Percentiles rank a stretch among this genome's conserved stretches.
Evolutionary conservation across 2,113 vertebrate genomes (phyloP).

Genomic region (Carlito syrichta): DNA sequence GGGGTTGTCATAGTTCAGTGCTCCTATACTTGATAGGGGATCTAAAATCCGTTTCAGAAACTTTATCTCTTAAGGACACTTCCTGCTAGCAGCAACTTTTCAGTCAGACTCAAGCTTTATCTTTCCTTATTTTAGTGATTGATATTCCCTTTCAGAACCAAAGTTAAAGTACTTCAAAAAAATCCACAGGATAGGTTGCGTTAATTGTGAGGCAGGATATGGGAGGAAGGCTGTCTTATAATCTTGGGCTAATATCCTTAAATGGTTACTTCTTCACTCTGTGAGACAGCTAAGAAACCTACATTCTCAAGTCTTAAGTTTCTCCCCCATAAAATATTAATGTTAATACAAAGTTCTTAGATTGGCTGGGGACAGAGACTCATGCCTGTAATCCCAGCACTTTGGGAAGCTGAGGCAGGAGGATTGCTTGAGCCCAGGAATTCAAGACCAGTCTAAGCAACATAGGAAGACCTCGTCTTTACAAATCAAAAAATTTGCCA

Average conservation of each 20-base stretch:
- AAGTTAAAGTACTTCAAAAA: constrained; percentile 3
- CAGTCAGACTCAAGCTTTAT: not conserved
- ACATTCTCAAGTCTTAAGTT: not conserved
- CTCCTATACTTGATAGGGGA: not conserved
- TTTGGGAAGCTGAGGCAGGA: no score
- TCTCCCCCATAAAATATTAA: not conserved
- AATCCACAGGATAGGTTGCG: not conserved
- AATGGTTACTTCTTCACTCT: not conserved
- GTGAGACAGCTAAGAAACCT: not conserved
- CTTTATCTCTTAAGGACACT: not conserved
- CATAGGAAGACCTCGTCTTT: no score
- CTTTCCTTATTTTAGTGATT: not conserved
- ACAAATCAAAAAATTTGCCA: no score
- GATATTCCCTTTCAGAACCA: not conserved
- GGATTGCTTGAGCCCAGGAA: no score
- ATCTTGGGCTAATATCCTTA: not conserved
- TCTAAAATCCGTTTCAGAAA: not conserved
- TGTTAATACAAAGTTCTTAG: not conserved
- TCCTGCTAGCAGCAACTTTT: not conserved
- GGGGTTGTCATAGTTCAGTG: not conserved
- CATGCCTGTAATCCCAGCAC: no score
- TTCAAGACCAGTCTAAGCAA: no score
- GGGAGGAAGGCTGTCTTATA: not conserved
- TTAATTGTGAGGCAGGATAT: not conserved
- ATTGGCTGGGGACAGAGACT: no score